Evolutionary conservation across 2,797 vertebrate species (phyloP).

Genomic region (Oreortyx pictus): DNA sequence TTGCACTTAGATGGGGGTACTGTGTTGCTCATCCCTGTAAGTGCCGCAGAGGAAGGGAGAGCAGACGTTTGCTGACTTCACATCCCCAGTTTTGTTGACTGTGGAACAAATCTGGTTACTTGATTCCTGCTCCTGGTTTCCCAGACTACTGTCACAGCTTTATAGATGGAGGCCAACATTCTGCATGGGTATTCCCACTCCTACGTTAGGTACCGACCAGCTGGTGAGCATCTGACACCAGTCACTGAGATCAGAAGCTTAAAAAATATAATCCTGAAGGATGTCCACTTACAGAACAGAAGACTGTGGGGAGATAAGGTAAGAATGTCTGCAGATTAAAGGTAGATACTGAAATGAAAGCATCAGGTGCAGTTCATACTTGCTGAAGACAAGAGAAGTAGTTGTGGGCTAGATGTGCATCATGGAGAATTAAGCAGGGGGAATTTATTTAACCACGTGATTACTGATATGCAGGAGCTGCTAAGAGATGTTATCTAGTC

Average conservation of each 20-base stretch:
- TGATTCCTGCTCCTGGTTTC: not conserved
- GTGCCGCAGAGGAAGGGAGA: not conserved
- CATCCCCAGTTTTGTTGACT: fast-evolving
- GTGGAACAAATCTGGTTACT: not conserved
- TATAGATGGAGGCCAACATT: not conserved
- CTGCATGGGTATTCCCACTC: not conserved
- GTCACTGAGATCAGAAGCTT: not conserved
- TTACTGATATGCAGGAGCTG: not conserved
- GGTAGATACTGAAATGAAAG: not conserved
- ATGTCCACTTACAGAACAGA: not conserved
- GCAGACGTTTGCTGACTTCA: not conserved
- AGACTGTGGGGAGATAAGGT: not conserved
- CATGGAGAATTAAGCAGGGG: fast-evolving
- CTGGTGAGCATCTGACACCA: not conserved
- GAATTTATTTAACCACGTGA: fast-evolving
- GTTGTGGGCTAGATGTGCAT: not conserved
- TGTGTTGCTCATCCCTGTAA: not conserved
- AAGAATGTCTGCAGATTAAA: not conserved
- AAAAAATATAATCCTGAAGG: not conserved
- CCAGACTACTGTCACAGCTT: not conserved
- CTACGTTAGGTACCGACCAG: too few relatives aligned
- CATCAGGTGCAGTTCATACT: not conserved
- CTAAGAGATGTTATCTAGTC: not conserved
- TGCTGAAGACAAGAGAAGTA: not conserved
- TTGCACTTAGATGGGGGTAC: not conserved